Conservation (phyloP, 2,888 invertebrate genomes). For the Idaea aversata region DNA sequence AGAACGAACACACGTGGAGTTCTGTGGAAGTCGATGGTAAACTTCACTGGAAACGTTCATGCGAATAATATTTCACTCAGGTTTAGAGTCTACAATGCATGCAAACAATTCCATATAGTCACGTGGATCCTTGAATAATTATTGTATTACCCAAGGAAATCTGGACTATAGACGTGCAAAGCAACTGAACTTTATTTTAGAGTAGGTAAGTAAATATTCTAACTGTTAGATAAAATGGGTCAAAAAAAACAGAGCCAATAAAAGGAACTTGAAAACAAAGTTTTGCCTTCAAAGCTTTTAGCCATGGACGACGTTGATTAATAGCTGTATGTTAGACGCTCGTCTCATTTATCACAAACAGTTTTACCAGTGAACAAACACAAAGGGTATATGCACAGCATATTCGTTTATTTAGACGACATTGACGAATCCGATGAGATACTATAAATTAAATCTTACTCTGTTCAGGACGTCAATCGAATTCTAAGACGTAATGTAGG, state of each 20-base stretch:
- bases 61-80: background rate
- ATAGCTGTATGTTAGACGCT: slow-evolving; percentile 55
- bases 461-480: slow-evolving; percentile 7
- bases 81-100: background rate
- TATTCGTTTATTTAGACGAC: slow-evolving; percentile 60
- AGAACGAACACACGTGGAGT: slow-evolving; percentile 22
- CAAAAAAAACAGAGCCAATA: slow-evolving; percentile 25
- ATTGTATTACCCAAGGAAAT: background rate
- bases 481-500: background rate
- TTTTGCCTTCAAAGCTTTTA: slow-evolving; percentile 43
- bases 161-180: background rate
- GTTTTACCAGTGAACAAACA: slow-evolving; percentile 58
- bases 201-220: background rate
- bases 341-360: slow-evolving; percentile 63
- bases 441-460: slow-evolving; percentile 31
- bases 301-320: slow-evolving; percentile 57
- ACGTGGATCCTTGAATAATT: background rate
- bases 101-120: background rate
- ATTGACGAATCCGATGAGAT: slow-evolving; percentile 55
- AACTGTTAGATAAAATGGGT: slow-evolving; percentile 33
- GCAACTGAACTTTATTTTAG: background rate
- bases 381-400: slow-evolving; percentile 57
- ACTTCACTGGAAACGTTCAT: slow-evolving; percentile 11
- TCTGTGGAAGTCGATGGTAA: background rate
- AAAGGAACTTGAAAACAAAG: slow-evolving; percentile 36